Conservation (phyloP, 2,888 invertebrate species). For the Dione vanillae region DNA sequence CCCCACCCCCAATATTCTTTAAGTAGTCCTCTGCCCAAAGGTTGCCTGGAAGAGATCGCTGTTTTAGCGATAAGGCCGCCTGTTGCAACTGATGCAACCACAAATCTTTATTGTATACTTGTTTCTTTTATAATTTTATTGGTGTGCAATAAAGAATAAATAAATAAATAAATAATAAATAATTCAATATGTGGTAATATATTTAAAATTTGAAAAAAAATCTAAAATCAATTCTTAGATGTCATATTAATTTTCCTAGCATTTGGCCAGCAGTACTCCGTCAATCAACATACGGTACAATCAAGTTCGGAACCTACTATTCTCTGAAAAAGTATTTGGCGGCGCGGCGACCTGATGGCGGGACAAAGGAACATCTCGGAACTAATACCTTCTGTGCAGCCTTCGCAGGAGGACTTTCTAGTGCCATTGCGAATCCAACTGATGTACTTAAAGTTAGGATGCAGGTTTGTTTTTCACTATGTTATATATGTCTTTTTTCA, state of each 20-base stretch:
- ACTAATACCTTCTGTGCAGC: constrained; percentile 92
- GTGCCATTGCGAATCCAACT: constrained; percentile 97
- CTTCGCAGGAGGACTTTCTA: constrained; percentile 94
- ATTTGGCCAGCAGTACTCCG: constrained; percentile 96
- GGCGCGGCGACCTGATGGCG: constrained; percentile 77
- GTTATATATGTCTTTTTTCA: no score
- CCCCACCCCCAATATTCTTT: no score
- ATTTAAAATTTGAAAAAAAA: no score
- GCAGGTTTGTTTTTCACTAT: constrained; percentile 89
- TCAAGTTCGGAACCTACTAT: constrained; percentile 98
- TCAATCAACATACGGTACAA: constrained; percentile 97
- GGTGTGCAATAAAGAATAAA: no score
- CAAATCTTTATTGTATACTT: no score
- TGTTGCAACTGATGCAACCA: no score
- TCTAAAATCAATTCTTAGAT: not conserved
- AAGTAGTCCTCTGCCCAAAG: no score
- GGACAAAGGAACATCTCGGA: constrained; percentile 84
- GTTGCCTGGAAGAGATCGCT: no score
- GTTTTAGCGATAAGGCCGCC: no score
- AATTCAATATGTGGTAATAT: not conserved
- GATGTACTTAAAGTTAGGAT: constrained; percentile 98
- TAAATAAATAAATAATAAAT: no score
- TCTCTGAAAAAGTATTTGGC: constrained; percentile 90
- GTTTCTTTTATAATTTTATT: no score
- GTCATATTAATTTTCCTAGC: constrained; percentile 75